Conservation (phyloP, 1,140 invertebrate genomes). For the Bombus huntii region DNA sequence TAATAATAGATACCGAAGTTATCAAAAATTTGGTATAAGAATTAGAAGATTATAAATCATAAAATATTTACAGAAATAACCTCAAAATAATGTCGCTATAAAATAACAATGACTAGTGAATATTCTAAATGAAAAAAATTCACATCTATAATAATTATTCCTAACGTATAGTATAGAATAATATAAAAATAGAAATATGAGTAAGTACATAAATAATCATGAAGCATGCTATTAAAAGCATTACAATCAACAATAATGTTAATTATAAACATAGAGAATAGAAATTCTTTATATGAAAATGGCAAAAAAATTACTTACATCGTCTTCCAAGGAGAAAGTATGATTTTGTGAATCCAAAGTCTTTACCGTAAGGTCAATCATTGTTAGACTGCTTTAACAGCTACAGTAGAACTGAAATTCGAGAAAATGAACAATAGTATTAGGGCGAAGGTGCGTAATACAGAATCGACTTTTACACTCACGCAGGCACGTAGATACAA, state of each 20-base stretch:
- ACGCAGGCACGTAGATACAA: constrained; percentile 42
- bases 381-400: constrained; percentile 70
- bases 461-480: constrained; percentile 35
- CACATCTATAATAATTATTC: not conserved
- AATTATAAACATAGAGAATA: constrained; percentile 1
- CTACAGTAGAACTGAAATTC: constrained; percentile 16
- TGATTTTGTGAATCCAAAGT: constrained; percentile 97
- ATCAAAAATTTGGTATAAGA: not conserved
- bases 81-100: not conserved
- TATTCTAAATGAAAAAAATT: not conserved
- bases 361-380: constrained; percentile 94
- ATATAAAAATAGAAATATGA: not conserved
- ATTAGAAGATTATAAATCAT: not conserved
- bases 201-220: not conserved
- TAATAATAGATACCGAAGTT: not conserved
- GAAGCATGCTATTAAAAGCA: too few relatives aligned
- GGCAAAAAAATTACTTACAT: constrained; percentile 85
- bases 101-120: not conserved
- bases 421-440: constrained; percentile 8
- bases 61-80: not conserved
- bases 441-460: constrained; percentile 1
- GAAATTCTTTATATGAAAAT: not conserved
- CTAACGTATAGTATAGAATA: too few relatives aligned
- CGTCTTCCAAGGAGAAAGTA: constrained; percentile 91
- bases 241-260: not conserved